Evolutionary conservation across 1,140 invertebrate genomes (phyloP).

Genomic region (Plectrocnemia conspersa): DNA sequence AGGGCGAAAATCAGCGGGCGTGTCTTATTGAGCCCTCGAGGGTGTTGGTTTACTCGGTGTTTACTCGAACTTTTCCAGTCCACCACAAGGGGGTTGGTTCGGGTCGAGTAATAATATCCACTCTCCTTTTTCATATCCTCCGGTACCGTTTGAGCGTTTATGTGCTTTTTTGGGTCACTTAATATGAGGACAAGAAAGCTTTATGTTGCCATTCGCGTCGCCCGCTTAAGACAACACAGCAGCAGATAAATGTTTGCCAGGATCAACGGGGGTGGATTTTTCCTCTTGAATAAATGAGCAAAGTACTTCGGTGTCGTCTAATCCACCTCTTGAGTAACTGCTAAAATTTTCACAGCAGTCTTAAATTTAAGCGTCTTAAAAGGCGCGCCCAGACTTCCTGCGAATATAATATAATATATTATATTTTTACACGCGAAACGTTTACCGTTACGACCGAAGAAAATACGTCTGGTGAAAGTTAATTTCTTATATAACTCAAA

Average conservation of each 20-base stretch:
- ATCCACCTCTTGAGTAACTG: slow-evolving; percentile 29
- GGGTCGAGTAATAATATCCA: slow-evolving; percentile 8
- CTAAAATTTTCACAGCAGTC: slow-evolving; percentile 34
- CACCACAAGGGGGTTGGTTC: no score
- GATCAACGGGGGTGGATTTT: slow-evolving; percentile 18
- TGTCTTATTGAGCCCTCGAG: slow-evolving; percentile 28
- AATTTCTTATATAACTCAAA: no score
- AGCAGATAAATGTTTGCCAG: slow-evolving; percentile 31
- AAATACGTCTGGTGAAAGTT: not conserved
- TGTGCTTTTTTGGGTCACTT: slow-evolving; percentile 34
- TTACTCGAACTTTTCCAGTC: slow-evolving; percentile 11
- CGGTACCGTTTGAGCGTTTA: slow-evolving; percentile 27
- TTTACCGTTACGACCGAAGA: not conserved
- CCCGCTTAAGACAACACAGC: slow-evolving; percentile 26
- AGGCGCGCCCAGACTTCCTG: slow-evolving; percentile 11
- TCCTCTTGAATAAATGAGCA: slow-evolving; percentile 32
- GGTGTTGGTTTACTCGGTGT: slow-evolving; percentile 22
- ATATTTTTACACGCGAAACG: slow-evolving; percentile 13
- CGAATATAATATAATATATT: no score
- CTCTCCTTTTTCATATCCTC: slow-evolving; percentile 33
- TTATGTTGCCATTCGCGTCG: slow-evolving; percentile 21
- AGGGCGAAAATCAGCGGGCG: slow-evolving; percentile 21
- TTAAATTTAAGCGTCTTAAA: slow-evolving; percentile 34
- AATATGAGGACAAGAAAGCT: slow-evolving; percentile 33
- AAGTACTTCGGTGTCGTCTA: slow-evolving; percentile 24